Evolutionary conservation across 2,888 invertebrate species (phyloP).

Genomic region (Antheraea assamensis): DNA sequence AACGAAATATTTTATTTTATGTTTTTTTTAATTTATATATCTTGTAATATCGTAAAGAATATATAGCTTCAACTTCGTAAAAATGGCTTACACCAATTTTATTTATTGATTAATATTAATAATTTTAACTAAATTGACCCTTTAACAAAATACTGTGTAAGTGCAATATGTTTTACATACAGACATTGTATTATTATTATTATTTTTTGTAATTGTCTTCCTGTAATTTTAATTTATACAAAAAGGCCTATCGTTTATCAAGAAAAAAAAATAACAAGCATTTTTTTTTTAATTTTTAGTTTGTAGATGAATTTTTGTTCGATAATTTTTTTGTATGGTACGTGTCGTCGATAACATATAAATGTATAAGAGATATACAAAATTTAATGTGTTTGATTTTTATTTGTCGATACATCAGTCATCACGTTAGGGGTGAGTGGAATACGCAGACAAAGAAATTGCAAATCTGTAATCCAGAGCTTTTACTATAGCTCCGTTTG

Average conservation of each 20-base stretch:
- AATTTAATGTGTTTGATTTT: constrained; percentile 5
- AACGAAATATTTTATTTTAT: not conserved
- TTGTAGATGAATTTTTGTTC: constrained; percentile 41
- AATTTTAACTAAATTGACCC: not conserved
- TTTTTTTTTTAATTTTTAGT: constrained; percentile 50
- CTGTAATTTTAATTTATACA: constrained; percentile 52
- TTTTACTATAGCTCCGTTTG: not conserved
- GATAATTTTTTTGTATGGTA: constrained; percentile 30
- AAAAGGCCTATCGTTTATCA: constrained; percentile 56
- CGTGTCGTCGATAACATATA: not conserved
- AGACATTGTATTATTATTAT: constrained; percentile 36
- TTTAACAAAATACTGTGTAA: constrained; percentile 16
- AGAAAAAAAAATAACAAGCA: constrained; percentile 47
- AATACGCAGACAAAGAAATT: not conserved
- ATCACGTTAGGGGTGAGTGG: not conserved
- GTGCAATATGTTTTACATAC: constrained; percentile 53
- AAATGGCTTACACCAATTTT: not conserved
- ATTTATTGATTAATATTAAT: not conserved
- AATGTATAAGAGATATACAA: not conserved
- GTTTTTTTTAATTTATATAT: not conserved
- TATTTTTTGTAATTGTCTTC: constrained; percentile 51
- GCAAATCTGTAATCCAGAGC: not conserved
- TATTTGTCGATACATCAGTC: not conserved
- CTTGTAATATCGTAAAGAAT: not conserved
- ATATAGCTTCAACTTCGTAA: not conserved